Base-by-base conservation (phyloP, 2,113 vertebrate genomes). In the Opisthocomus hoazin region DNA sequence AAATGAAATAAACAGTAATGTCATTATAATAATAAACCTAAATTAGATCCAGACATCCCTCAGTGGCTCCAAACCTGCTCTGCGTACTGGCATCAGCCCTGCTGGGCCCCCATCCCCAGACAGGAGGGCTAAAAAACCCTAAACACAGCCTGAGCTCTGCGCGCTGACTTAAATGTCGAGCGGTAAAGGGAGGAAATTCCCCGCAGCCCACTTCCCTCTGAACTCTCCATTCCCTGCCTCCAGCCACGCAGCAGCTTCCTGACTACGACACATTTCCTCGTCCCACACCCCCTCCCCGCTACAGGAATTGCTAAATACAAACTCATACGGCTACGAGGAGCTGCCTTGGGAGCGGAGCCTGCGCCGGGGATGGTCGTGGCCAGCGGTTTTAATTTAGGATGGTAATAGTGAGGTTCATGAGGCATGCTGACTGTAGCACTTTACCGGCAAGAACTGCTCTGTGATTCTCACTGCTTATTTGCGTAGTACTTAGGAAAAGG, bases 171-270 rank as follows among this genome's bases (percentile, higher is more conserved):
- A 90, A 95, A 94, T 78, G 90, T 94, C 91, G 65, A 92, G 87
- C 43, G 81, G 96, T 85, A 69, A 93, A 84, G 48, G 78, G 91
- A 97, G 96, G 94, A 97, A 97, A 96, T 95, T 96, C 96, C 87
- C 95, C 0, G 7, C 94, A 94, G 94, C 96, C 91, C 95, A 95
- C 96, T 97, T 95, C 94, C 94, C 85, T 95, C 92, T 87, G 91
- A 93, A 90, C 93, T 96, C 96, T 61, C 94, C 78, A 87, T 96
- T 97, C 95, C 95, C 95, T 94, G 96, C 96, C 92, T 96, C 92
- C 91, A 95, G 94, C 95, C 91, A 89, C 30, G 19, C 96, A 96
- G 96, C 71, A 43, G 91, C 96, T 97, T 97, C 96, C 96, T 96
- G 96, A 81, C 96, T 94, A 57, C 3, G 15, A 94, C 89, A 73